Evolutionary conservation across 2,113 vertebrate species (phyloP).

Genomic region (Zeus faber): DNA sequence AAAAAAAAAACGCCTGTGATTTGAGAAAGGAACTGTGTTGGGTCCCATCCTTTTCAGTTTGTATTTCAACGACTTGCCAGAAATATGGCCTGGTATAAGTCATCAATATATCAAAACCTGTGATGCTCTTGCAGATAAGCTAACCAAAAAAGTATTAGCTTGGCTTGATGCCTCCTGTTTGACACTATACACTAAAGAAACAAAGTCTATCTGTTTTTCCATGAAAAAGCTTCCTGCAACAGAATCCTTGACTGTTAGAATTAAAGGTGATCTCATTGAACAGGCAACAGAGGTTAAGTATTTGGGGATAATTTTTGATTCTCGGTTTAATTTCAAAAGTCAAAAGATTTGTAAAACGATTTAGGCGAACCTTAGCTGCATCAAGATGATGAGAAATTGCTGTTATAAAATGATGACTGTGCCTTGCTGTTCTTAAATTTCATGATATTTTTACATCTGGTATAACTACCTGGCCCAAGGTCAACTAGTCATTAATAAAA

Average conservation of each 20-base stretch:
- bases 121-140: constrained; percentile 1
- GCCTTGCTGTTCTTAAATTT: too few relatives aligned
- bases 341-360: background rate
- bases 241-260: background rate
- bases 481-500: too few relatives aligned
- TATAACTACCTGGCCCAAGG: too few relatives aligned
- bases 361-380: background rate
- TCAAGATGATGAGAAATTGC: too few relatives aligned
- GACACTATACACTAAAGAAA: constrained; percentile 4
- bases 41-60: background rate
- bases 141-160: background rate
- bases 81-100: background rate
- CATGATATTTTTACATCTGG: too few relatives aligned
- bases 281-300: background rate
- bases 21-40: background rate
- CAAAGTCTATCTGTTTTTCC: constrained; percentile 4
- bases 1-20: too few relatives aligned
- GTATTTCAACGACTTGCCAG: constrained; percentile 1
- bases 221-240: background rate
- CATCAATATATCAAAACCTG: background rate
- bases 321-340: background rate
- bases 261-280: constrained; percentile 2
- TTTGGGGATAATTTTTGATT: background rate
- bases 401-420: too few relatives aligned
- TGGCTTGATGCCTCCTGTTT: constrained; percentile 6